Percentiles rank a stretch among this genome's conserved stretches.
Evolutionary conservation across 2,888 invertebrate species (phyloP).

Genomic region (Eumerus sabulonum): DNA sequence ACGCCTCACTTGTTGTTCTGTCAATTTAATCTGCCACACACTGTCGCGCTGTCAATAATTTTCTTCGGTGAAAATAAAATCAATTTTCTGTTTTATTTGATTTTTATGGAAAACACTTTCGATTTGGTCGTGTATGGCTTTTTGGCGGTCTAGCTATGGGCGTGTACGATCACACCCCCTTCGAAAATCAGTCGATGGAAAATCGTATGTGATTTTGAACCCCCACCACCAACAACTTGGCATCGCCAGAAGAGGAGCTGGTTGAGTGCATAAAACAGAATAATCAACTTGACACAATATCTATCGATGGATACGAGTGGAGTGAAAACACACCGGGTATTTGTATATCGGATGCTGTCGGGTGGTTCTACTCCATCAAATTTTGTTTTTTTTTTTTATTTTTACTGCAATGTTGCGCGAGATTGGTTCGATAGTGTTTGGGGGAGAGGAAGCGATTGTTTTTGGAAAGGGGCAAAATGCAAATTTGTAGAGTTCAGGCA

Average conservation of each 20-base stretch:
- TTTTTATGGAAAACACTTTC: conserved; percentile 67
- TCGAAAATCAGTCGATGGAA: conserved; percentile 43
- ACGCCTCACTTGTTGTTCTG: conserved; percentile 61
- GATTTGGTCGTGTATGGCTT: conserved; percentile 31
- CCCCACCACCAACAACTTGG: conserved; percentile 27
- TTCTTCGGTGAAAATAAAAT: conserved; percentile 61
- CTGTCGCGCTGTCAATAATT: conserved; percentile 67
- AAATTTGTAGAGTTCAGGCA: conserved; percentile 26
- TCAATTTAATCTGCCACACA: conserved; percentile 67
- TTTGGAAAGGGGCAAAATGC: conserved; percentile 28
- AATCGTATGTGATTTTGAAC: conserved; percentile 63
- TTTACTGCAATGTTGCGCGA: conserved; percentile 42
- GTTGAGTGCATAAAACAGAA: conserved; percentile 42
- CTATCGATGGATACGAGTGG: conserved; percentile 36
- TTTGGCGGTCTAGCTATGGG: neutral
- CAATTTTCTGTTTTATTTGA: conserved; percentile 67
- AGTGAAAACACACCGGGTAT: conserved; percentile 2
- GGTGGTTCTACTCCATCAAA: conserved; percentile 39
- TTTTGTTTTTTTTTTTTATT: conserved; percentile 22
- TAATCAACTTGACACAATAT: conserved; percentile 64
- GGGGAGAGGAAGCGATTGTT: neutral
- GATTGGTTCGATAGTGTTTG: conserved; percentile 26
- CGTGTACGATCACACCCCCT: neutral
- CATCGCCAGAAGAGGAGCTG: neutral
- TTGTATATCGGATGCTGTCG: neutral